Evolutionary conservation across 2,797 vertebrate genomes (phyloP).

Genomic region (Anguilla anguilla): DNA sequence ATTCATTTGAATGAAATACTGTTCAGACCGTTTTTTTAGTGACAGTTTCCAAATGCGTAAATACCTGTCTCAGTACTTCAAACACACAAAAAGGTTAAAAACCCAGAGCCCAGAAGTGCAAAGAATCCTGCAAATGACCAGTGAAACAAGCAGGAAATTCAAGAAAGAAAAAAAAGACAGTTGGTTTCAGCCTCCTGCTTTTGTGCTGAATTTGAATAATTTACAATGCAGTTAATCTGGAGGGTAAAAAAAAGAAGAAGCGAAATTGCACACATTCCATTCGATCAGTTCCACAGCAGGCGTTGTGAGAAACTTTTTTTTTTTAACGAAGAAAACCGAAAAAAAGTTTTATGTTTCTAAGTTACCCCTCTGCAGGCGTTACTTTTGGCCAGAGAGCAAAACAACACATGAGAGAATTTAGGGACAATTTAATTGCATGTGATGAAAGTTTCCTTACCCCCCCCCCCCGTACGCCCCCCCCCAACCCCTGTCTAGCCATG

Average conservation of each 20-base stretch:
- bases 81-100: slow-evolving; percentile 29
- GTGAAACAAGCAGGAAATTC: neutral
- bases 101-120: neutral
- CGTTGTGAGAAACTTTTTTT: slow-evolving; percentile 7
- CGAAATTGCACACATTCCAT: slow-evolving; percentile 12
- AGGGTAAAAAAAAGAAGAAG: neutral
- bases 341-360: slow-evolving; percentile 9
- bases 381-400: neutral
- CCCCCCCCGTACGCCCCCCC: neutral
- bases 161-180: neutral
- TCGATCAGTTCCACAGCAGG: slow-evolving; percentile 1
- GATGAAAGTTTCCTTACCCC: neutral
- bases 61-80: slow-evolving; percentile 19
- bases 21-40: neutral
- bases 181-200: neutral
- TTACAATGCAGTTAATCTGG: neutral
- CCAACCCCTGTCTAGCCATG: neutral
- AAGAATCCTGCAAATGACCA: too few relatives aligned
- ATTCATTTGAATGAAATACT: neutral
- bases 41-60: neutral
- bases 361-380: slow-evolving; percentile 1
- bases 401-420: slow-evolving; percentile 2
- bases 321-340: neutral
- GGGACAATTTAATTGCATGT: neutral
- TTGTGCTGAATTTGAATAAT: slow-evolving; percentile 14